Conservation (phyloP, 2,797 vertebrate species). For the Siniperca scherzeri region DNA sequence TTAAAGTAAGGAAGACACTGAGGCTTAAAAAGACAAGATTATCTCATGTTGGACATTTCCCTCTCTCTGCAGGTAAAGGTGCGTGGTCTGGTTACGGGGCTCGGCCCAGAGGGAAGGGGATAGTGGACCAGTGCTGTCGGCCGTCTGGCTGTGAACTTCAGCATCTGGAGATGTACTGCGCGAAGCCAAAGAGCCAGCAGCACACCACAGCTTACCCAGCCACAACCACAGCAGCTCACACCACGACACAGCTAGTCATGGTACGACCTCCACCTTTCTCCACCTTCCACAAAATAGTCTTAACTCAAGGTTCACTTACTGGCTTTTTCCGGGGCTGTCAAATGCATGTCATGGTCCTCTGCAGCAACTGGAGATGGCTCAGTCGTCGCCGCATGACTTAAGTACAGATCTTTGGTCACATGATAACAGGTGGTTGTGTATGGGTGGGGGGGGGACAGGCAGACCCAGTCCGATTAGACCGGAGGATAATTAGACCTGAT, state of each 20-base stretch:
- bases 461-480: background rate
- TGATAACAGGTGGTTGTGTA: background rate
- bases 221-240: background rate
- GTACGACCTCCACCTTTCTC: slow-evolving; percentile 40
- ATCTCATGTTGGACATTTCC: background rate
- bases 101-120: slow-evolving; percentile 76
- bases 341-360: background rate
- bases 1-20: background rate
- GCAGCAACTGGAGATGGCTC: background rate
- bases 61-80: slow-evolving; percentile 64
- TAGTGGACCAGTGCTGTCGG: slow-evolving; percentile 81
- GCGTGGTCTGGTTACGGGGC: slow-evolving; percentile 71
- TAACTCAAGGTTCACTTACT: background rate
- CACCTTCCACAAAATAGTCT: background rate
- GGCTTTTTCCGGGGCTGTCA: background rate
- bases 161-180: slow-evolving; percentile 81
- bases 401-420: background rate
- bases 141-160: slow-evolving; percentile 77
- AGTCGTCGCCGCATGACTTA: background rate
- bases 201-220: slow-evolving; percentile 31
- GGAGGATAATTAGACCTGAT: background rate
- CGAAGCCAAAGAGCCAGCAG: slow-evolving; percentile 69
- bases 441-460: background rate
- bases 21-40: background rate
- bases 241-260: slow-evolving; percentile 21